These are phyloP conservation scores for Drosophila atripex DNA, from an alignment of 2,888 invertebrate species.

Conservation along the genomic window DNA sequence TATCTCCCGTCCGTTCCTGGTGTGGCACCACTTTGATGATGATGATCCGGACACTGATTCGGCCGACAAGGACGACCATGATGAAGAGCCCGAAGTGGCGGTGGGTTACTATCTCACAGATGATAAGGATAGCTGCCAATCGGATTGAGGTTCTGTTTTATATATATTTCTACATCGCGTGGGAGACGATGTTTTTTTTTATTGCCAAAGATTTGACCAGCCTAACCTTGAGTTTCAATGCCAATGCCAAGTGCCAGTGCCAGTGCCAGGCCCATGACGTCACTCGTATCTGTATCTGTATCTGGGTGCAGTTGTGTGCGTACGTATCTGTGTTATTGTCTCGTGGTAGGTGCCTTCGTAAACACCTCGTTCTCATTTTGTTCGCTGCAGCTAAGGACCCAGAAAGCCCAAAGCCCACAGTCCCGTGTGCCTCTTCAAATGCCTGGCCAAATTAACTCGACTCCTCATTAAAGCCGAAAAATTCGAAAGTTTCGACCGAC, in stretches of 20 bases:
- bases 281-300: constrained; percentile 32
- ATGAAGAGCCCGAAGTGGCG: background rate
- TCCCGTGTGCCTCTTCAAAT: constrained; percentile 56
- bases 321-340: constrained; percentile 14
- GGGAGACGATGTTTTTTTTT: constrained; percentile 44
- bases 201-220: constrained; percentile 35
- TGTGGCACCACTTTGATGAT: constrained; percentile 29
- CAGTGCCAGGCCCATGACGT: constrained; percentile 56
- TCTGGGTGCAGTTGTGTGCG: constrained; percentile 10
- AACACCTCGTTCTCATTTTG: constrained; percentile 53
- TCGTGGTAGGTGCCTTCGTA: constrained; percentile 57
- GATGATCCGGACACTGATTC: background rate
- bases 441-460: constrained; percentile 68
- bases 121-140: background rate
- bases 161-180: constrained; percentile 28
- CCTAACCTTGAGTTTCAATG: constrained; percentile 60
- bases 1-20: constrained; percentile 49
- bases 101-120: background rate
- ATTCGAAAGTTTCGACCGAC: constrained; percentile 67
- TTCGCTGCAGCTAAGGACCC: constrained; percentile 19
- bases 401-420: background rate
- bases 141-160: constrained; percentile 8
- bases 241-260: constrained; percentile 58
- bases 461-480: constrained; percentile 65
- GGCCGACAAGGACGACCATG: background rate